Base-by-base conservation (phyloP, 2,113 vertebrate genomes). In the Ancistrus triradiatus region DNA sequence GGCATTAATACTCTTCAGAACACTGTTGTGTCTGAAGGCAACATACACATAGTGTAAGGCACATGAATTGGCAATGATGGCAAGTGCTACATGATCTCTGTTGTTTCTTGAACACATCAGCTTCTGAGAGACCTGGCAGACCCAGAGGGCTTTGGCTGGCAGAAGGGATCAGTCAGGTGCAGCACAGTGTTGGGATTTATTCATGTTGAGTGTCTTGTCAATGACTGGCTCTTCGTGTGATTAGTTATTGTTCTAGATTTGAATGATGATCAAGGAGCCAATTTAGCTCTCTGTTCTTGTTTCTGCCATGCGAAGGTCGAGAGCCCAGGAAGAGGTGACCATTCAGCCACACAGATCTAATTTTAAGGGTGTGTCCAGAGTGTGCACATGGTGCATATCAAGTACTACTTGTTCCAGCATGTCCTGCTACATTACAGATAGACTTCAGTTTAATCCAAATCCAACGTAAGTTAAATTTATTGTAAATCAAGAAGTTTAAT, bases 161-260 rank as follows among this genome's bases (percentile, higher is more conserved):
- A 21, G 63, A 61, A 40, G 31, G 27, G 9, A 15, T 43, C 3
- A 51, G 38, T 53, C 71, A 71, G 64, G 49, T 66, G 68, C 21
- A 68, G 66, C 19, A 51, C 38, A 1, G 61, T 70, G 38, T 74
- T 66, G 43, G 38, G 0, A 25, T 53, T 49, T 52, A 65, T 15
- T 53, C 74, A 63, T 62, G 18, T 63, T 69, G 63, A 80, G 77
- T 65, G 73, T 62, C 69, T 63, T 59, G 9, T 70, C 79, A 80
- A 77, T 83, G 73, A 81, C 67, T 53, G 14, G 64, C 74, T 71
- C 72, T 81, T 77, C 66, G 49, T 65, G 68, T 83, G 80, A 80
- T 80, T 83, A 72, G 66, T 65, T 67, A 78, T 85, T 87, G 81
- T 86, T 77, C 67, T 6, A 65, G 73, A 46, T 4, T 17, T 68